Percentiles rank a stretch among this genome's conserved stretches.
These are phyloP conservation scores for Trypoxylon attenuatum DNA, from an alignment of 2,888 invertebrate genomes.

Conservation along the genomic window DNA sequence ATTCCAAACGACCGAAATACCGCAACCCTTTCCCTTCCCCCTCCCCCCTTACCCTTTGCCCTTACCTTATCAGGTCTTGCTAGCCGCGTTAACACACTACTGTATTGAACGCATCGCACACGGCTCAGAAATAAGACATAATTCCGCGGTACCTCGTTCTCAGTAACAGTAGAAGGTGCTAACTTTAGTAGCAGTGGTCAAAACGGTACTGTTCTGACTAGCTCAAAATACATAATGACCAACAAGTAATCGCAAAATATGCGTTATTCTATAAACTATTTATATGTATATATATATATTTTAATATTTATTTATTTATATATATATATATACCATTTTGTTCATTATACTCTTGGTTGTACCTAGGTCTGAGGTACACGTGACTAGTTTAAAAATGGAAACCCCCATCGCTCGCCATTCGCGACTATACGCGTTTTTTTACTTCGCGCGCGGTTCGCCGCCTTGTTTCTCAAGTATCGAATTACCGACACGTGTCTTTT, in stretches of 20 bases:
- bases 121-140: conserved; percentile 6
- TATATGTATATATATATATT: conserved; percentile 34
- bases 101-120: background rate
- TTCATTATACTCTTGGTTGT: conserved; percentile 39
- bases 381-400: conserved; percentile 65
- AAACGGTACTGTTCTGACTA: conserved; percentile 56
- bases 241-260: conserved; percentile 62
- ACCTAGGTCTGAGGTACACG: conserved; percentile 49
- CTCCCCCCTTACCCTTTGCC: too few species aligned
- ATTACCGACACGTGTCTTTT: background rate
- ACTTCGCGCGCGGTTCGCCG: background rate
- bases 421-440: conserved; percentile 8
- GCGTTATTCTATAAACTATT: conserved; percentile 49
- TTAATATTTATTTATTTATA: conserved; percentile 34
- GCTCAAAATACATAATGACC: conserved; percentile 55
- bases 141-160: background rate
- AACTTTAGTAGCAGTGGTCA: background rate
- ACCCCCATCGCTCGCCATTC: conserved; percentile 50
- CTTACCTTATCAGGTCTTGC: background rate
- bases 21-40: conserved; percentile 3
- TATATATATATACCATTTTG: conserved; percentile 40
- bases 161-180: background rate
- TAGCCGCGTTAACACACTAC: background rate
- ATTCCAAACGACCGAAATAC: conserved; percentile 7
- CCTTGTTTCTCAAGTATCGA: background rate